A percentile compares a stretch with the other conserved stretches of the same genome.
Evolutionary conservation across 2,888 invertebrate species (phyloP).

Genomic region (Catocala fraxini): DNA sequence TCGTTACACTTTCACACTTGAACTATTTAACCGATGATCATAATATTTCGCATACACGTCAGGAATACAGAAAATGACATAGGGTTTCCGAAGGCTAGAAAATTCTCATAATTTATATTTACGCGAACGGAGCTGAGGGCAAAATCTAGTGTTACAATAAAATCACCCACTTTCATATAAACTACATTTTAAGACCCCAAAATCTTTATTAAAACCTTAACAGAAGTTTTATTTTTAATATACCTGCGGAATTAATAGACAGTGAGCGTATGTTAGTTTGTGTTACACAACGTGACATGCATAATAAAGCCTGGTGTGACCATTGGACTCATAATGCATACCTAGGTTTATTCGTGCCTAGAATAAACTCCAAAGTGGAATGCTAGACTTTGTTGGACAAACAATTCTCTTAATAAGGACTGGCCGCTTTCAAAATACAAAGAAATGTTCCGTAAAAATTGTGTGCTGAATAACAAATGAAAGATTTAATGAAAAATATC

Average conservation of each 20-base stretch:
- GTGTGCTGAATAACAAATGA: conserved; percentile 10
- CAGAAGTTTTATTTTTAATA: conserved; percentile 21
- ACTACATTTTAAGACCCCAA: too few relatives aligned
- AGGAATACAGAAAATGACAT: too few relatives aligned
- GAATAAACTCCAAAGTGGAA: conserved; percentile 32
- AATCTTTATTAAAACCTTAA: too few relatives aligned
- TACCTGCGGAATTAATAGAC: conserved; percentile 33
- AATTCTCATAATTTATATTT: too few relatives aligned
- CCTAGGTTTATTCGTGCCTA: conserved; percentile 39
- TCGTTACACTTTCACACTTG: too few relatives aligned
- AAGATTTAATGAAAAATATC: not conserved
- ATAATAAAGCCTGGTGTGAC: conserved; percentile 34
- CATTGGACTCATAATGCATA: conserved; percentile 48
- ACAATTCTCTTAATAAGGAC: conserved; percentile 24
- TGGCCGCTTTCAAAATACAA: conserved; percentile 26
- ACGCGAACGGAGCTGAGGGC: too few relatives aligned
- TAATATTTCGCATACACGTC: too few relatives aligned
- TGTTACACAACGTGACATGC: conserved; percentile 31
- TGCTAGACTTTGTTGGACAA: conserved; percentile 26
- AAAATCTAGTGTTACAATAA: too few relatives aligned
- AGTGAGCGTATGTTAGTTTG: conserved; percentile 10
- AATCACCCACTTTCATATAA: too few relatives aligned
- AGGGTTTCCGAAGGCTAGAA: too few relatives aligned
- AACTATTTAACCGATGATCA: too few relatives aligned
- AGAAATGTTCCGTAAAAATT: conserved; percentile 12